Base-by-base conservation (phyloP, 92 coral and sea anemone species). In the Parazoanthus darwini region DNA sequence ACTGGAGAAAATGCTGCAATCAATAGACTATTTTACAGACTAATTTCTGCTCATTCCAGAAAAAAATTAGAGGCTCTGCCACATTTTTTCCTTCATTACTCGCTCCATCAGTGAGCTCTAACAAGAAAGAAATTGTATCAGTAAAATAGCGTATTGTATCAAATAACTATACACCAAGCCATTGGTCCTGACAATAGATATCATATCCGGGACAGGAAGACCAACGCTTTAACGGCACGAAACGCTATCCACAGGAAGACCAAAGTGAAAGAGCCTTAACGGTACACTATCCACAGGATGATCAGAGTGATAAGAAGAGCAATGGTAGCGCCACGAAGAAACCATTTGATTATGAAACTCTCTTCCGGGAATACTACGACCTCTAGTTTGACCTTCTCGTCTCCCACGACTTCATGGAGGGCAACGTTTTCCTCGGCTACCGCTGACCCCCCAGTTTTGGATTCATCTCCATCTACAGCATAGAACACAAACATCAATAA, bases 211-310 rank as follows among this genome's bases (percentile, higher is more conserved):
- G 0, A 93, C 42, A 93, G 23, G 68, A 93, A 88, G 18, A 86
- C 79, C 42, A 93, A 80, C 78, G 66, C 48, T 72, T 77, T 78
- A 94, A 65, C 97, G 92, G 79, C 89, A 94, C 81, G 42, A 8
- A 7, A 48, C 51, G 11, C 51, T 48, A 6, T 6, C 51, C 95
- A 93, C 42, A 91, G 43, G 68, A 91, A 91, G 18, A 86, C 83
- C 42, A 93, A 80, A 22, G 83, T 43, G 5, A 63, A 46, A 54
- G 44, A 82, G 50, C 48, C 77, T 77, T 81, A 94, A 65, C 97
- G 93, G 77, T 91, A 94, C 81, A 72, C 92, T 39, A 89, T 84
- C 97, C 97, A 94, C 48, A 94, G 42, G 78, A 94, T 90, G 36
- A 87, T 81, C 66, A 94, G 82, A 15, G 81, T 78, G 25, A 82